Conservation (phyloP, 2,888 invertebrate genomes). For the Callosobruchus maculatus region DNA sequence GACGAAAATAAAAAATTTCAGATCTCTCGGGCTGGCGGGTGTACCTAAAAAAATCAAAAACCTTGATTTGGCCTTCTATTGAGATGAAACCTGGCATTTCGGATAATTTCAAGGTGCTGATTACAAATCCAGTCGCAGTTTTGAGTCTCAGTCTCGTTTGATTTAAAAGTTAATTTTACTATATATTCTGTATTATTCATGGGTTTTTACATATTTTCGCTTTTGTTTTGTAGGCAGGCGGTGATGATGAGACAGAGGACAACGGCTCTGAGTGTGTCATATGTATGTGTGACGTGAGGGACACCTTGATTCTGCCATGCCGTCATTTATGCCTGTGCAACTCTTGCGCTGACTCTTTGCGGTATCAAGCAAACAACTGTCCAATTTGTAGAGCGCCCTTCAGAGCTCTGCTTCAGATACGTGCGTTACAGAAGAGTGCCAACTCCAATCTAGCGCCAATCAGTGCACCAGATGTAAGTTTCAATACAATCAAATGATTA, state of each 20-base stretch:
- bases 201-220: too few relatives aligned
- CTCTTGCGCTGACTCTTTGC: constrained; percentile 92
- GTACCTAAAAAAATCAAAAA: too few relatives aligned
- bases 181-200: too few relatives aligned
- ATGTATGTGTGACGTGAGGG: constrained; percentile 97
- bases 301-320: constrained; percentile 96
- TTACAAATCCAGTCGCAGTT: too few relatives aligned
- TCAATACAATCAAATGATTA: too few relatives aligned
- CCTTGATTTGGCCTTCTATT: too few relatives aligned
- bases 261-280: constrained; percentile 98
- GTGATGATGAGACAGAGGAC: constrained; percentile 86
- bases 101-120: too few relatives aligned
- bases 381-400: constrained; percentile 99
- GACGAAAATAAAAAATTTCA: too few relatives aligned
- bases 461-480: constrained; percentile 62
- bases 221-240: constrained; percentile 37
- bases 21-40: too few relatives aligned
- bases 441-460: constrained; percentile 53
- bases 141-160: too few relatives aligned
- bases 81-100: too few relatives aligned
- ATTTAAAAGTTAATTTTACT: too few relatives aligned
- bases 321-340: constrained; percentile 95
- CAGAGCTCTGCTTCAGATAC: constrained; percentile 90
- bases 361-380: constrained; percentile 97
- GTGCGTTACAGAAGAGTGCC: constrained; percentile 79